Evolutionary conservation across 2,113 vertebrate species (phyloP).

Genomic region (Seriola aureovittata): DNA sequence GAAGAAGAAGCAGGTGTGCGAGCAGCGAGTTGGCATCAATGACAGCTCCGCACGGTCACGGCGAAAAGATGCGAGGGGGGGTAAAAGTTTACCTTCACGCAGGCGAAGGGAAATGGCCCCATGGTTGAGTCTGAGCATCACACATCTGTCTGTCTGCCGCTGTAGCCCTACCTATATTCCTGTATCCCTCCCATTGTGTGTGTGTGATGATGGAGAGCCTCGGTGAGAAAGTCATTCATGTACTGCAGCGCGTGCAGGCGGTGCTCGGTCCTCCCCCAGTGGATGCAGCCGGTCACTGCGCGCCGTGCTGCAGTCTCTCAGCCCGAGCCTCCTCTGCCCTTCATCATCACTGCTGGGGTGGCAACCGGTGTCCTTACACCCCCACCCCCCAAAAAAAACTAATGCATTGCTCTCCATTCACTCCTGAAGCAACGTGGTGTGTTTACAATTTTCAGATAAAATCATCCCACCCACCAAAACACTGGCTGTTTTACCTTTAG

Average conservation of each 20-base stretch:
- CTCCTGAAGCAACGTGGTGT: background rate
- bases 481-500: background rate
- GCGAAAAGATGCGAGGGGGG: conserved; percentile 48
- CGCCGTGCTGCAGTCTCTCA: conserved; percentile 79
- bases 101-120: conserved; percentile 61
- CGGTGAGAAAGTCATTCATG: conserved; percentile 73
- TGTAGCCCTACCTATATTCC: conserved; percentile 78
- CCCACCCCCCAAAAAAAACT: background rate
- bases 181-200: conserved; percentile 79
- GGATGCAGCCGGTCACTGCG: conserved; percentile 79
- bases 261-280: conserved; percentile 85
- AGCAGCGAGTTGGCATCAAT: conserved; percentile 60
- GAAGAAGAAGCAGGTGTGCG: conserved; percentile 69
- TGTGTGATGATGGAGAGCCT: conserved; percentile 75
- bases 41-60: conserved; percentile 47
- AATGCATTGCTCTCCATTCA: background rate
- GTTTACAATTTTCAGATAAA: background rate
- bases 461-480: background rate
- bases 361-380: conserved; percentile 41
- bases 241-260: conserved; percentile 77
- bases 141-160: conserved; percentile 83
- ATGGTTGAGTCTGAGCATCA: conserved; percentile 76
- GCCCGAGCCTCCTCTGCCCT: conserved; percentile 56
- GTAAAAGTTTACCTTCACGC: conserved; percentile 82
- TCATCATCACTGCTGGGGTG: conserved; percentile 31